These are phyloP conservation scores for Oreamnos americanus DNA, from an alignment of 2,113 vertebrate genomes.

Conservation along the genomic window DNA sequence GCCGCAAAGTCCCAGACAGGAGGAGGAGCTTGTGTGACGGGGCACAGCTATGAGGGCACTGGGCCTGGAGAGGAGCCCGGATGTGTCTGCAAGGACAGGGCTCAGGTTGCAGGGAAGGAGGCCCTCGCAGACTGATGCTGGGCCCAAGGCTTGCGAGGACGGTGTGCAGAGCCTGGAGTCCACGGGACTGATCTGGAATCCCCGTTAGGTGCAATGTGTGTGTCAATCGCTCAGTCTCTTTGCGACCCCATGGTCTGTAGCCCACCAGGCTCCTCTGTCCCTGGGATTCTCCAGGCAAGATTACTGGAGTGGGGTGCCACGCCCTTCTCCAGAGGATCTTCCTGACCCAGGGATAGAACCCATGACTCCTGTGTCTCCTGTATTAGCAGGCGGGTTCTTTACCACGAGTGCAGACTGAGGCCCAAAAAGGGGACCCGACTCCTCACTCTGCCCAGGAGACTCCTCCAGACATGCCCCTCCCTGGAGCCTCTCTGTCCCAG, in stretches of 20 bases:
- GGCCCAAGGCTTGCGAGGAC: not conserved
- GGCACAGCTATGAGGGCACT: accelerated
- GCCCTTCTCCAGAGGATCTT: not conserved
- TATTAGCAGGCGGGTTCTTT: not conserved
- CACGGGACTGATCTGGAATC: not conserved
- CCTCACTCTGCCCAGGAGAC: not conserved
- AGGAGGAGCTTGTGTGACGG: accelerated
- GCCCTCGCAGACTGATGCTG: not conserved
- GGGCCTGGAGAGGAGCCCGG: accelerated
- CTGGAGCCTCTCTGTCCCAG: not conserved
- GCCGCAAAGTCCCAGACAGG: accelerated
- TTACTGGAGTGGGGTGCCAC: not conserved
- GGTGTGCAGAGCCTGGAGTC: too few relatives aligned
- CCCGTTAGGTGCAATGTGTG: not conserved
- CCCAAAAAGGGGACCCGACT: too few relatives aligned
- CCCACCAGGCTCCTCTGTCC: not conserved
- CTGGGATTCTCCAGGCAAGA: not conserved
- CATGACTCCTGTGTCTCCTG: not conserved
- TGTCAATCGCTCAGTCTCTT: not conserved
- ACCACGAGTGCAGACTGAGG: not conserved
- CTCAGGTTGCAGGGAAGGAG: not conserved
- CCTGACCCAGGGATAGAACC: not conserved
- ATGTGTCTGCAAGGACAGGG: not conserved
- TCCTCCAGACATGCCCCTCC: not conserved
- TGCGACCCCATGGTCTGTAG: not conserved